These are phyloP conservation scores for Rhea americana DNA, from an alignment of 2,113 vertebrate genomes.

Conservation along the genomic window DNA sequence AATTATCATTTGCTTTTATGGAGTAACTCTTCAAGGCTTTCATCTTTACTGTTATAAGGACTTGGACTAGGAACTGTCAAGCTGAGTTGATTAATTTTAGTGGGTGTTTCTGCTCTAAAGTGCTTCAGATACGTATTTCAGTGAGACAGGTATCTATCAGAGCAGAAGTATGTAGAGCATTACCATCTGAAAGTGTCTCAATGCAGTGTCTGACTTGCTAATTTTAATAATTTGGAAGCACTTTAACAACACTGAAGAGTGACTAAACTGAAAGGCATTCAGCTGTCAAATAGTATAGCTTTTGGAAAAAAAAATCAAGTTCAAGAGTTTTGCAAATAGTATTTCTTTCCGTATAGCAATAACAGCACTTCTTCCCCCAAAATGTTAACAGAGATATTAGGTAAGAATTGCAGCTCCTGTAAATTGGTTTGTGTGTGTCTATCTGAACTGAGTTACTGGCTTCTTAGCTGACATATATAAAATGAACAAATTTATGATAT, in stretches of 20 bases:
- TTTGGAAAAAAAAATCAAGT: background rate
- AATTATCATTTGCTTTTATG: slow-evolving; percentile 15
- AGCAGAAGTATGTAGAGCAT: background rate
- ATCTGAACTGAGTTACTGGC: background rate
- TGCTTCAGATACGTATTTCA: background rate
- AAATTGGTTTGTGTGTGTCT: background rate
- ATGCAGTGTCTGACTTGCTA: background rate
- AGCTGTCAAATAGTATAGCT: background rate
- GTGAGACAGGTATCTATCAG: slow-evolving; percentile 21
- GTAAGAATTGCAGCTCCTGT: background rate
- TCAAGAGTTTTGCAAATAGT: background rate
- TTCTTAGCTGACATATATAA: background rate
- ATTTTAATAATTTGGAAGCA: slow-evolving; percentile 21
- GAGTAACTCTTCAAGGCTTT: background rate
- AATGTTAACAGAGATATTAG: background rate
- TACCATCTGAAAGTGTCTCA: background rate
- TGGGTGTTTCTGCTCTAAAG: slow-evolving; percentile 5
- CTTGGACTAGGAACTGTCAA: slow-evolving; percentile 22
- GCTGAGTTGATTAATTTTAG: background rate
- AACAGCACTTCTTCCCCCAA: background rate
- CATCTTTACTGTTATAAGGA: background rate
- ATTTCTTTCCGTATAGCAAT: background rate
- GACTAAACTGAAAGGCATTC: background rate
- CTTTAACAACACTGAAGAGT: background rate
- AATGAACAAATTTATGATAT: background rate